Conservation (phyloP, 2,113 vertebrate genomes). For the Pelmatolapia mariae region DNA sequence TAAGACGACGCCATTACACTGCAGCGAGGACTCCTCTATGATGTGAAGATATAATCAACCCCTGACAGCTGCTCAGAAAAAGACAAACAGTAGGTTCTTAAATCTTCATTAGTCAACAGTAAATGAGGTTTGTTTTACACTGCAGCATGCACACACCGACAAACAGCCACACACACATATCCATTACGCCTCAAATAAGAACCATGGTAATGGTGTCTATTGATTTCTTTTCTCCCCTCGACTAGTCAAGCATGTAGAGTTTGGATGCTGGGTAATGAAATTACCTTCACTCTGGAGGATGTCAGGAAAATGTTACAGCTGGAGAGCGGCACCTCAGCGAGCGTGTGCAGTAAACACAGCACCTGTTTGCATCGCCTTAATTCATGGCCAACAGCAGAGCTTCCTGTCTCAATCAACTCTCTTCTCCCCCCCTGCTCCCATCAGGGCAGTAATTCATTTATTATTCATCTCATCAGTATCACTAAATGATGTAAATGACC, state of each 20-base stretch:
- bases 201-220: constrained; percentile 60
- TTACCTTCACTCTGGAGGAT: constrained; percentile 47
- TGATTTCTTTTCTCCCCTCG: constrained; percentile 49
- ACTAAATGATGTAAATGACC: constrained; percentile 65
- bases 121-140: constrained; percentile 62
- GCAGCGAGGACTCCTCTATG: not conserved
- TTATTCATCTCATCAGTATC: constrained; percentile 64
- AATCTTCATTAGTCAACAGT: constrained; percentile 67
- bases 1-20: not conserved
- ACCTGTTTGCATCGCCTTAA: constrained; percentile 43
- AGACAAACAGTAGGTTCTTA: constrained; percentile 56
- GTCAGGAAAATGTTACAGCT: constrained; percentile 45
- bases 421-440: not conserved
- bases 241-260: constrained; percentile 55
- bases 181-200: constrained; percentile 50
- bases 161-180: constrained; percentile 23
- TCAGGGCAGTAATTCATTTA: constrained; percentile 47
- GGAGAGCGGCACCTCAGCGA: constrained; percentile 16
- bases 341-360: constrained; percentile 27
- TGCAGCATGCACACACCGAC: not conserved
- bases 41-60: constrained; percentile 54
- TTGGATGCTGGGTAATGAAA: constrained; percentile 59
- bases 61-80: constrained; percentile 54
- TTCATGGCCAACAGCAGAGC: not conserved
- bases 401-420: constrained; percentile 43